phyloP scores from a whole-genome alignment of 2,113 vertebrate species.

The Takifugu bimaculatus region DNA sequence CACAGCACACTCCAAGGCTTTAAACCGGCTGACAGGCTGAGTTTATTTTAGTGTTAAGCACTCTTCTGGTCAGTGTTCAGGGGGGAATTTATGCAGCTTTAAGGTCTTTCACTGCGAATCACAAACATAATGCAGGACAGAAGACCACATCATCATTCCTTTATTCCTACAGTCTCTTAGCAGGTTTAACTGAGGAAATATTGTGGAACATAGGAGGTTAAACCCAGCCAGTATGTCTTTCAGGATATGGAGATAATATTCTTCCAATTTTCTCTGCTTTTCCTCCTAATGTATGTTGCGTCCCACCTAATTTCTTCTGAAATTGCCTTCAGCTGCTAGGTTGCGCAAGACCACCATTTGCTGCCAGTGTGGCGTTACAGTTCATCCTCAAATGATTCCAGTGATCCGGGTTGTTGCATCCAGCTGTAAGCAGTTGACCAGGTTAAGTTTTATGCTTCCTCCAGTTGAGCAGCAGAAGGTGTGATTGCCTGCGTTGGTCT shows the following conservation, averaged over 20 bases:
- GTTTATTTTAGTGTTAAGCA: conserved; percentile 9
- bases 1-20: conserved; percentile 8
- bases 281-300: conserved; percentile 1
- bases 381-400: conserved; percentile 5
- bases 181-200: no score
- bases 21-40: conserved; percentile 10
- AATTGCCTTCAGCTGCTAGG: conserved; percentile 28
- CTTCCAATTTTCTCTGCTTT: background rate
- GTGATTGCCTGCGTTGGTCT: conserved; percentile 9
- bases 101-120: conserved; percentile 2
- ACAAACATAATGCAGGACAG: background rate
- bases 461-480: conserved; percentile 26
- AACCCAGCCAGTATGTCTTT: no score
- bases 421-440: conserved; percentile 42
- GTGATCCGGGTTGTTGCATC: conserved; percentile 23
- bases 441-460: conserved; percentile 21
- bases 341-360: conserved; percentile 17
- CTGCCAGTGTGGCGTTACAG: conserved; percentile 11
- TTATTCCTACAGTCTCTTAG: no score
- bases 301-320: conserved; percentile 4
- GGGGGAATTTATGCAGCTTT: background rate
- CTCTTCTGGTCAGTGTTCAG: background rate
- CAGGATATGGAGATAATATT: no score
- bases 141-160: background rate
- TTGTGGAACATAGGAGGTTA: no score